These are phyloP conservation scores for Pardosa pseudoannulata DNA, from an alignment of 2,888 invertebrate genomes.

Conservation along the genomic window DNA sequence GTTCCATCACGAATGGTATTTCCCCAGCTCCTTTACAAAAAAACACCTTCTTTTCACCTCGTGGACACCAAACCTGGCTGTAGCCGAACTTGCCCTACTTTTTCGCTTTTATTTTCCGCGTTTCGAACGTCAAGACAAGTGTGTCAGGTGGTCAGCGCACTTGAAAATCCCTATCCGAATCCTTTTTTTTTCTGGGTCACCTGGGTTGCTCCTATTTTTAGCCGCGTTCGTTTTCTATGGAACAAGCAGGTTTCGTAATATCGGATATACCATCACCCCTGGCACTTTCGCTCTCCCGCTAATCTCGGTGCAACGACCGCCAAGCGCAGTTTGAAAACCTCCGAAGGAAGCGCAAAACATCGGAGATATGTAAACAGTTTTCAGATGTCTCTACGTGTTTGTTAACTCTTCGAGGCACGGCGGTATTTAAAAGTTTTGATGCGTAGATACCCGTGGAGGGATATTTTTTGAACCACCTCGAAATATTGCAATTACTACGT, in stretches of 20 bases:
- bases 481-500: too few relatives aligned
- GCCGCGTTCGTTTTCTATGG: neutral
- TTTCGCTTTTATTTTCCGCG: neutral
- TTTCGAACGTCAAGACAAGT: neutral
- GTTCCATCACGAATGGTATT: too few relatives aligned
- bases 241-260: conserved; percentile 2
- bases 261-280: neutral
- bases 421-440: too few relatives aligned
- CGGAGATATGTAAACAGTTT: too few relatives aligned
- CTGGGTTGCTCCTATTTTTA: neutral
- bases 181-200: neutral
- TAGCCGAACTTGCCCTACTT: neutral
- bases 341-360: too few relatives aligned
- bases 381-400: too few relatives aligned
- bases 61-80: neutral
- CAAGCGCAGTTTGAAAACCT: neutral
- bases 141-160: conserved; percentile 6
- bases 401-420: too few relatives aligned
- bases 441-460: too few relatives aligned
- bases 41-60: too few relatives aligned
- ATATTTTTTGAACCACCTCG: too few relatives aligned
- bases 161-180: neutral
- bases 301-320: neutral
- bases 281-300: neutral
- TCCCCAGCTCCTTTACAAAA: too few relatives aligned